phyloP scores from a whole-genome alignment of 2,888 invertebrate species.

The Lissocephala sabroskyi region DNA sequence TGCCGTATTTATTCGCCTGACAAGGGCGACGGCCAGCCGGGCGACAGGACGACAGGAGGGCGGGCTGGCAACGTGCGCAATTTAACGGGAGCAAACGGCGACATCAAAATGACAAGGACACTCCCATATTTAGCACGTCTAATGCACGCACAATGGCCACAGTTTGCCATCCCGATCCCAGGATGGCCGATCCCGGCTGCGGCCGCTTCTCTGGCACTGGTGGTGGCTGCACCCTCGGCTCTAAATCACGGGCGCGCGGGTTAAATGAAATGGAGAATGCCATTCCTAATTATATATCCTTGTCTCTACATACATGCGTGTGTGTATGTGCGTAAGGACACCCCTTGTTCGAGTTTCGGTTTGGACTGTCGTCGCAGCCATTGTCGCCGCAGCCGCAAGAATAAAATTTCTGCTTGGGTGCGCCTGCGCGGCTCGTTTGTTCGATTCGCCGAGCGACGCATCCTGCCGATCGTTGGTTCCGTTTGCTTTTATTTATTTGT shows the following conservation, averaged over 20 bases:
- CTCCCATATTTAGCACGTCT: slow-evolving; percentile 71
- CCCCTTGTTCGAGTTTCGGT: slow-evolving; percentile 50
- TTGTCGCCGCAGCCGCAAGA: slow-evolving; percentile 58
- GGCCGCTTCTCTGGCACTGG: slow-evolving; percentile 14
- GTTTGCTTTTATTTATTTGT: slow-evolving; percentile 71
- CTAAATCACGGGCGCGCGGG: slow-evolving; percentile 48
- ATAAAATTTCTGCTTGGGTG: slow-evolving; percentile 25
- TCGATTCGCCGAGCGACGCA: slow-evolving; percentile 32
- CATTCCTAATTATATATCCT: slow-evolving; percentile 56
- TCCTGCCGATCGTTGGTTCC: no score
- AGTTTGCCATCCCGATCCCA: slow-evolving; percentile 37
- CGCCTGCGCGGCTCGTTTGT: slow-evolving; percentile 38
- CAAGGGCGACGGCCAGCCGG: slow-evolving; percentile 8
- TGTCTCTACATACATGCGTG: slow-evolving; percentile 11
- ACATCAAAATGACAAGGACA: slow-evolving; percentile 70
- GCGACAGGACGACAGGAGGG: slow-evolving; percentile 5
- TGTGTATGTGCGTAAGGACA: slow-evolving; percentile 30
- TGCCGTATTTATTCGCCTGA: slow-evolving; percentile 59
- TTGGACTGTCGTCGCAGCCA: slow-evolving; percentile 66
- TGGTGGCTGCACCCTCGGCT: slow-evolving; percentile 26
- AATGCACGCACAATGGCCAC: slow-evolving; percentile 54
- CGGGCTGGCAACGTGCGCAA: slow-evolving; percentile 10
- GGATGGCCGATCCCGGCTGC: slow-evolving; percentile 13
- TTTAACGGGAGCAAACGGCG: slow-evolving; percentile 41
- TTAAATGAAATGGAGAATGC: slow-evolving; percentile 69